phyloP scores from a whole-genome alignment of 2,113 vertebrate genomes.

The Oncorhynchus tshawytscha region DNA sequence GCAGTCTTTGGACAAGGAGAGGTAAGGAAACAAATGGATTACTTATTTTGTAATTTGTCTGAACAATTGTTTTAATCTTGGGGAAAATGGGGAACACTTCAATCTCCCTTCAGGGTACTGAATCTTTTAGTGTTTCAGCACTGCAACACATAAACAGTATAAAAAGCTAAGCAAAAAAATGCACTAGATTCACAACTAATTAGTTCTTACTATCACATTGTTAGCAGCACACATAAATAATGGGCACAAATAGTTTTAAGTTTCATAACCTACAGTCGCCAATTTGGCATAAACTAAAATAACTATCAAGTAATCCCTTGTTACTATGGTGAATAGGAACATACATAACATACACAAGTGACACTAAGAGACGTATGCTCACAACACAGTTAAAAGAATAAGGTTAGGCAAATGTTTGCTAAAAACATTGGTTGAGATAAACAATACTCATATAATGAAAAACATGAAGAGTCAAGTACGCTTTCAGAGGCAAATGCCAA shows the following conservation, averaged over 20 bases:
- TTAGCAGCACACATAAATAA: not conserved
- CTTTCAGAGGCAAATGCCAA: too few species aligned
- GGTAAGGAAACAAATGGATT: too few species aligned
- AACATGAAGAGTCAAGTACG: too few species aligned
- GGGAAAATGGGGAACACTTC: not conserved
- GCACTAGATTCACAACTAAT: slow-evolving; percentile 28
- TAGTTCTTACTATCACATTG: not conserved
- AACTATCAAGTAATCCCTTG: not conserved
- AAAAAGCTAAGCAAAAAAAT: slow-evolving; percentile 21
- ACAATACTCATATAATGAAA: not conserved
- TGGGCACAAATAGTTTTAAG: not conserved
- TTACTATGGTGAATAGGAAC: not conserved
- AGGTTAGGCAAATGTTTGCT: not conserved
- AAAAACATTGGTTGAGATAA: not conserved
- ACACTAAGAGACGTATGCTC: too few species aligned
- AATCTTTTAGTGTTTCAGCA: slow-evolving; percentile 16
- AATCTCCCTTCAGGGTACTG: not conserved
- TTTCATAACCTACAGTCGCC: not conserved
- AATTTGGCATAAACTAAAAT: not conserved
- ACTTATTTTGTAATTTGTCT: not conserved
- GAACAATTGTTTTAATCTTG: not conserved
- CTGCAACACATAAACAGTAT: not conserved
- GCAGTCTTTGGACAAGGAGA: not conserved
- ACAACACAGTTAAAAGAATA: too few species aligned
- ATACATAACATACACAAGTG: not conserved